phyloP scores from a whole-genome alignment of 1,140 invertebrate species.

The Zaprionus tsacasi region DNA sequence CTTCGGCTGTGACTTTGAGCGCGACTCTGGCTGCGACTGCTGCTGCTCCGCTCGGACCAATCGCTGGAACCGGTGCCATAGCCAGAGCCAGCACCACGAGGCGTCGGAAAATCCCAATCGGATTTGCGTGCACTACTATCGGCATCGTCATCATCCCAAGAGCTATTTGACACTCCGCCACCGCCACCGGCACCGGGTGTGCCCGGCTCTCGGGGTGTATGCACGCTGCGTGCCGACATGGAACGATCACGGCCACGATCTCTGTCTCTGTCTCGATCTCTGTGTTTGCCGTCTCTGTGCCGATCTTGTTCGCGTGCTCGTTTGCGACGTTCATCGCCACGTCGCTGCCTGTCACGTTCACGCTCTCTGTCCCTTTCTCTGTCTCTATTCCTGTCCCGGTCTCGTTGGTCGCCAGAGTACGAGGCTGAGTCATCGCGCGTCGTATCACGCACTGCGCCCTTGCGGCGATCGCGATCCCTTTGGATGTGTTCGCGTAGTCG shows the following conservation, averaged over 20 bases:
- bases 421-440: constrained; percentile 17
- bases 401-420: constrained; percentile 8
- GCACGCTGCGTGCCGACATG: constrained; percentile 86
- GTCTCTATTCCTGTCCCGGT: constrained; percentile 21
- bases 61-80: constrained; percentile 42
- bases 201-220: constrained; percentile 90
- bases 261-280: constrained; percentile 52
- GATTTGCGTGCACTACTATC: constrained; percentile 91
- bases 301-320: constrained; percentile 26
- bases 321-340: constrained; percentile 39
- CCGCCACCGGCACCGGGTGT: constrained; percentile 87
- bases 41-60: constrained; percentile 69
- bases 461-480: constrained; percentile 59
- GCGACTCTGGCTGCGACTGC: constrained; percentile 37
- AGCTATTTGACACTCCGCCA: constrained; percentile 84
- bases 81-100: constrained; percentile 88
- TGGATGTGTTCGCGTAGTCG: constrained; percentile 88
- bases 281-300: constrained; percentile 38
- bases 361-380: constrained; percentile 39
- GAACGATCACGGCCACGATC: constrained; percentile 60
- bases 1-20: constrained; percentile 38
- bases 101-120: constrained; percentile 97
- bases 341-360: constrained; percentile 52
- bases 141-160: constrained; percentile 90
- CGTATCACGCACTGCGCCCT: constrained; percentile 27